Evolutionary conservation across 1,140 invertebrate species (phyloP).

Genomic region (Trypoxylus dichotomus): DNA sequence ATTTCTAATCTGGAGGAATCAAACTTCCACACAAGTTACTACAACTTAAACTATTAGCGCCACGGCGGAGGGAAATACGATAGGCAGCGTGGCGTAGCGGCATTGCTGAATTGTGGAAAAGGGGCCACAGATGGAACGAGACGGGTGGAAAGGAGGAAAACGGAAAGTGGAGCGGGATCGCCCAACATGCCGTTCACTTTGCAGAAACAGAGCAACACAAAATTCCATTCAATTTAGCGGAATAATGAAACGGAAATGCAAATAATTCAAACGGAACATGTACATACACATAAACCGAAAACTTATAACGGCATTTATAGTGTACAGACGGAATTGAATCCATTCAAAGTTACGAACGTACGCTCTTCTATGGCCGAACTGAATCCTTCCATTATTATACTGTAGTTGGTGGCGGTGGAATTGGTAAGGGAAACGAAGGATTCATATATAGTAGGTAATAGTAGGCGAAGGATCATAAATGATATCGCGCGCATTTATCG

Average conservation of each 20-base stretch:
- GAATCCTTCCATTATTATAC: not conserved
- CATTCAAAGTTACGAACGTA: not conserved
- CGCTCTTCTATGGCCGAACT: not conserved
- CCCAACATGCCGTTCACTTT: not conserved
- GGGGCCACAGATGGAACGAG: not conserved
- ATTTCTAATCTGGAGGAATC: slow-evolving; percentile 8
- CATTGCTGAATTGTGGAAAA: not conserved
- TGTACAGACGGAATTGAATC: slow-evolving; percentile 2
- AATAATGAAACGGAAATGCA: slow-evolving; percentile 23
- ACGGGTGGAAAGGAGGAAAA: not conserved
- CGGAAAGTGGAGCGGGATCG: not conserved
- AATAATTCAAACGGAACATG: slow-evolving; percentile 17
- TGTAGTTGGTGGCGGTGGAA: not conserved
- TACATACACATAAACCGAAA: not conserved
- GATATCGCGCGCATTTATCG: not conserved
- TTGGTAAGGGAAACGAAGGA: not conserved
- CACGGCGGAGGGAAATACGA: not conserved
- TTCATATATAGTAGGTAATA: not conserved
- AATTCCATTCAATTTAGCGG: slow-evolving; percentile 15
- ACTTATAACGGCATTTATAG: slow-evolving; percentile 5
- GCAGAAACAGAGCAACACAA: not conserved
- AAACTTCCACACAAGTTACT: not conserved
- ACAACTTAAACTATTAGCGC: slow-evolving; percentile 9
- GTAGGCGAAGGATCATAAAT: not conserved
- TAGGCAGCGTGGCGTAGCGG: not conserved